Evolutionary conservation across 2,797 vertebrate species (phyloP), one percentile per base, ranked within the genome.

Genomic region (Acipenser ruthenus): DNA sequence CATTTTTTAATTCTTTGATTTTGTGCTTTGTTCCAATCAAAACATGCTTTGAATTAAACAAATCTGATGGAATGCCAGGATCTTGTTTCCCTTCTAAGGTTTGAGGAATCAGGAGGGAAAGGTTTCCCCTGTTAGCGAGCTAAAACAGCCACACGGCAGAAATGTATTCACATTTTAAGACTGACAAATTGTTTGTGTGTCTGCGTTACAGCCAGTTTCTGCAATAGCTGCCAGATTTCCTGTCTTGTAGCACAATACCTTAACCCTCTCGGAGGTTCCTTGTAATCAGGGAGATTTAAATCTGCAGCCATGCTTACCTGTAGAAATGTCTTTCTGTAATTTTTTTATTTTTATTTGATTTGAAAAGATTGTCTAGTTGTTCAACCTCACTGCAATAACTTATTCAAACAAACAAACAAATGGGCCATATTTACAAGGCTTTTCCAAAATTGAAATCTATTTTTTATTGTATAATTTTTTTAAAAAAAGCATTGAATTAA

Each of bases 221-320:
- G 79, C 81, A 88, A 89, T 88, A 87, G 85, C 82, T 88, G 84
- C 86, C 86, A 88, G 87, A 89, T 86, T 90, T 90, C 88, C 87
- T 89, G 86, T 87, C 77, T 76, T 68, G 77, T 81, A 87, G 85
- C 84, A 86, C 85, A 79, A 73, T 50, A 64, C n/a, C 72, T 86
- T 88, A 88, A 86, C 86, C 79, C 84, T 69, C 65, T 67, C 55
- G 55, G 37, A n/a, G 61, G 58, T 51, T 52, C 23, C 61, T 52
- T 10, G 15, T 23, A 51, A 68, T 61, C 11, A 1, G 13, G 51
- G 67, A 58, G 64, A 56, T 6, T 8, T 48, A 37, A 37, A 4
- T 37, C 37, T 10, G 11, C 63, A 23, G 12, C 18, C 10, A 50
- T 50, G 10, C 55, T 58, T 18, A 58, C 9, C 10, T 64, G 53